Base-by-base conservation (phyloP, 1,140 invertebrate genomes). In the Euwallacea fornicatus region DNA sequence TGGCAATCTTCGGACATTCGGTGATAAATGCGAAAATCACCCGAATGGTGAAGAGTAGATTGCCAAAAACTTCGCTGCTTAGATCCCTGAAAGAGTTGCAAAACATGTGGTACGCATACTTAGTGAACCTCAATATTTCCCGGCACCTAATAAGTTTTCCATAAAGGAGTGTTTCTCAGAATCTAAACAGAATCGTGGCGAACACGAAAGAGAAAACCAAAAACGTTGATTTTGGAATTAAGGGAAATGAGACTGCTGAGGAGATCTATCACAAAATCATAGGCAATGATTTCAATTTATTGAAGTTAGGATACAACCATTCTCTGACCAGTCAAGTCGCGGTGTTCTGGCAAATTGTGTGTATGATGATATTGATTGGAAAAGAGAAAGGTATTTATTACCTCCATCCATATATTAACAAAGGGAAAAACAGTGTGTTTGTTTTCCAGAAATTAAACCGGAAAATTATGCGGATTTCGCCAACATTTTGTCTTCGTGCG, bases 391-490 rank as follows among this genome's bases (percentile, higher is more conserved):
- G 84, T 85, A 50, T 50, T 50, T 50, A 50, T 1, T 50, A 50
- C 6, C 47, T 50, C 6, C 10, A 33, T 2, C 21, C 4, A 33
- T 4, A 4, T 2, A 33, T n/a, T n/a, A 33, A 33, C 21, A 33
- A n/a, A 33, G 21, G 21, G 4, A 33, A 33, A 33, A 33, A 33
- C 21, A 33, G 1, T 33, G 21, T 33, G 21, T 4, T 33, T 33
- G 21, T 33, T 61, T 53, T 71, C 21, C 21, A 89, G 87, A 88
- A 2, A 13, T 85, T 89, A 60, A 85, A 11, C 74, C 78, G 0
- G 86, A 89, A 10, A 84, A 88, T 70, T 88, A 86, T 72, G 81
- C 84, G 15, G 91, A 92, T 78, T 84, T 86, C 50, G 85, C 87
- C 0, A 69, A 83, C 42, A 75, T 93, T 6, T 79, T 93, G n/a